These are phyloP conservation scores for Hippocampus barbouri DNA, from an alignment of 2,113 vertebrate genomes.

Conservation along the genomic window DNA sequence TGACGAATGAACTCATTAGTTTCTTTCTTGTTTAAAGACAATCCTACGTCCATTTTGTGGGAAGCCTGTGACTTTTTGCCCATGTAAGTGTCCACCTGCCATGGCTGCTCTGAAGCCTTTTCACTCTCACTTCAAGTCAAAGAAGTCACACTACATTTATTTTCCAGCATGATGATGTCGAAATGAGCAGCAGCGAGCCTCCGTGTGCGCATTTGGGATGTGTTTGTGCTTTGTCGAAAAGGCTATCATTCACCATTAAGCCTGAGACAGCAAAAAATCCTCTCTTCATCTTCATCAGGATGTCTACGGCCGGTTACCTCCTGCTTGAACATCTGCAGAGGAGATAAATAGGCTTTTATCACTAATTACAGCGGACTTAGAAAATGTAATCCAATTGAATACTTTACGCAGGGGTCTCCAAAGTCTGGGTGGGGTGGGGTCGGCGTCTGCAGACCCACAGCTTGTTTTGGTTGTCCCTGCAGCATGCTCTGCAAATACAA, in stretches of 20 bases:
- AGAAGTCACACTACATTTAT: background rate
- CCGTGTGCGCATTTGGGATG: slow-evolving; percentile 42
- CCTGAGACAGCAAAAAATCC: slow-evolving; percentile 54
- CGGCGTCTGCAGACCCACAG: background rate
- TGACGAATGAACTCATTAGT: slow-evolving; percentile 84
- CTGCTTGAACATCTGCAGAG: slow-evolving; percentile 24
- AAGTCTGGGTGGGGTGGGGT: background rate
- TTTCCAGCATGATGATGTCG: slow-evolving; percentile 41
- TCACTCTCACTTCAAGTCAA: slow-evolving; percentile 45
- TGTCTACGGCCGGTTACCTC: slow-evolving; percentile 30
- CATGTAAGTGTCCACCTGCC: slow-evolving; percentile 67
- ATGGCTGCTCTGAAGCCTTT: slow-evolving; percentile 50
- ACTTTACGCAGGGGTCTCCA: slow-evolving; percentile 19
- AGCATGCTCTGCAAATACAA: background rate
- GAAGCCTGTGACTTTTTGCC: slow-evolving; percentile 73
- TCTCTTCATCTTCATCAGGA: slow-evolving; percentile 32
- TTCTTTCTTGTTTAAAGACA: slow-evolving; percentile 77
- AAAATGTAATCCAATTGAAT: slow-evolving; percentile 13
- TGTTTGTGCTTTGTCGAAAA: slow-evolving; percentile 58
- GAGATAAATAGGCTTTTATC: slow-evolving; percentile 24
- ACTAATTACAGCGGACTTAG: slow-evolving; percentile 38
- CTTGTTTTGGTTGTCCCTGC: background rate
- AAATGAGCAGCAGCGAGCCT: slow-evolving; percentile 57
- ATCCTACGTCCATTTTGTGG: slow-evolving; percentile 56
- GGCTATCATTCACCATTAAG: slow-evolving; percentile 58